A percentile compares a stretch with the other conserved stretches of the same genome.
These are phyloP conservation scores for Charadrius vociferus DNA, from an alignment of 2,113 vertebrate species.

Conservation along the genomic window DNA sequence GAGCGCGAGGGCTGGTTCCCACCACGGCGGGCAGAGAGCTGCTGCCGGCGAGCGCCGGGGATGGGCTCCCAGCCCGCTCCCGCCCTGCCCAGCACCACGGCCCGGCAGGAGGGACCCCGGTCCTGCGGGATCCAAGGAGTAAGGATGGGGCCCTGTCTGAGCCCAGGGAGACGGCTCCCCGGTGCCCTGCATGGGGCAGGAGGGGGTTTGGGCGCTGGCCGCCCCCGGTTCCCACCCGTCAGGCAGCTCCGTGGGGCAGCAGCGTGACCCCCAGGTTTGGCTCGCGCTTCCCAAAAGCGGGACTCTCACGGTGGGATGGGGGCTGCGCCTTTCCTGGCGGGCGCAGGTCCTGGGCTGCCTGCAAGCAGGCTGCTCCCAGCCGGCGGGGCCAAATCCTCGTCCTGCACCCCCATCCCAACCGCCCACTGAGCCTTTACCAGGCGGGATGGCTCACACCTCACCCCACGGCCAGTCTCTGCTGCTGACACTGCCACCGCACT, in stretches of 20 bases:
- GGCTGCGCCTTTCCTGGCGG: not conserved
- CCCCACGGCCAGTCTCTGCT: fast-evolving
- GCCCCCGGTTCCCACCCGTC: fast-evolving
- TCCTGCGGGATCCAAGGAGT: fast-evolving
- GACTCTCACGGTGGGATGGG: fast-evolving
- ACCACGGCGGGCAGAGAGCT: not conserved
- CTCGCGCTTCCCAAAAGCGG: fast-evolving
- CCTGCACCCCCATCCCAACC: fast-evolving
- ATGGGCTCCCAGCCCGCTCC: not conserved
- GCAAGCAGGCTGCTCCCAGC: not conserved
- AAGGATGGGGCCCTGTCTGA: not conserved
- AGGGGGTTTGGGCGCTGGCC: no score
- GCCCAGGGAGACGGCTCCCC: fast-evolving
- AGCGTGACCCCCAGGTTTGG: not conserved
- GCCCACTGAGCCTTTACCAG: fast-evolving
- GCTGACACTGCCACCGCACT: fast-evolving
- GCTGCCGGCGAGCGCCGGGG: not conserved
- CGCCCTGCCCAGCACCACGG: fast-evolving
- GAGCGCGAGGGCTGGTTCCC: not conserved
- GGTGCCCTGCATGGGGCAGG: no score
- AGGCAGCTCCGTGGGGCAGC: not conserved
- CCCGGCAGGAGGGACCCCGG: fast-evolving
- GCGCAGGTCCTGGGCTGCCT: not conserved
- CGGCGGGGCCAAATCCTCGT: not conserved
- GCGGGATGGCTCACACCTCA: not conserved